Evolutionary conservation across 1,140 invertebrate genomes (phyloP), one percentile per base, ranked within the genome.

Genomic region (Conopomorpha cramerella): DNA sequence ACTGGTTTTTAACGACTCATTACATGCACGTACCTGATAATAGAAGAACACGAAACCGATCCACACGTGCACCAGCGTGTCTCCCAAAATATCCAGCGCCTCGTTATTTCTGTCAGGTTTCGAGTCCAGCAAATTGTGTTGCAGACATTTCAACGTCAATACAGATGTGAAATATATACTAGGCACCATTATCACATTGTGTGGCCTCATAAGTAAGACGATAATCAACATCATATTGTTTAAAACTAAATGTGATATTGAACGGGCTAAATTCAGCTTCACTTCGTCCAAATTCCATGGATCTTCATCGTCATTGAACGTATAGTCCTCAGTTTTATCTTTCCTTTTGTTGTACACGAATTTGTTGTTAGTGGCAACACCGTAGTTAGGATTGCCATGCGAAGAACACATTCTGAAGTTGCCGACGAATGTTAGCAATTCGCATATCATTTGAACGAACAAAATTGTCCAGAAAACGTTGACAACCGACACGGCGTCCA

Each of bases 171-270:
- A 55, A 30, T 83, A 64, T 25, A 84, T 78, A 43, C 86, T 68
- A 1, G 88, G 84, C 16, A 93, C 61, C 45, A 94, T 76, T 16
- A 89, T 77, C 1, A 90, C 79, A 55, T 94, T 93, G 41, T 92
- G 84, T 0, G 91, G 86, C 46, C 88, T 81, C 50, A 89, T 82
- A 17, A 94, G 58, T 25, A 95, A 55, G 1, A 81, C 67, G 0
- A 82, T 77, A 23, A 89, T 58, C 35, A 90, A 43, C 63, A 78
- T 73, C 42, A 77, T 40, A 30, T 70, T 45, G 30, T 78, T 78
- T 14, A 71, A 43, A 56, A 77, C 67, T 4, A 76, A 39, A 38
- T 71, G 63, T 0, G 64, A 60, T 0, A 65, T 6, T 0, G 67
- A 70, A 2, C 49, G 28, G 3, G 54, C 58, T 0, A 77, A 28